Conservation (phyloP, 2,113 vertebrate species). For the Varanus salvator region DNA sequence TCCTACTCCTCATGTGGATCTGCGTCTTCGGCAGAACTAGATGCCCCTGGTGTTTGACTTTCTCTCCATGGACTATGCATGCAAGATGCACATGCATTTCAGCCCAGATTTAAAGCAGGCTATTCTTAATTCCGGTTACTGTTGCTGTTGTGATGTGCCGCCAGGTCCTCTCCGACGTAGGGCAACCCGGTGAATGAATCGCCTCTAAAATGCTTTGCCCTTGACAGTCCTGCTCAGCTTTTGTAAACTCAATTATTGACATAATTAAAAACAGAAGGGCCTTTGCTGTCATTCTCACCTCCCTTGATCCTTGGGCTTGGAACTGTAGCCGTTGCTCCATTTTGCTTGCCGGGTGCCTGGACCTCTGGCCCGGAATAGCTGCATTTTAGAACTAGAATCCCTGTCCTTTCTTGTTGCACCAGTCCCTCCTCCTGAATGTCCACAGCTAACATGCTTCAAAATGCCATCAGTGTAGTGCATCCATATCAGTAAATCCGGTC, state of each 20-base stretch:
- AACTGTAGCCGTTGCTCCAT: not conserved
- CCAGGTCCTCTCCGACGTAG: too few species aligned
- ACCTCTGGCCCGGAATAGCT: not conserved
- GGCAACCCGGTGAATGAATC: too few species aligned
- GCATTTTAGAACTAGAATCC: not conserved
- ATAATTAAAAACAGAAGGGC: not conserved
- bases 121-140: too few species aligned
- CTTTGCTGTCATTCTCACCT: not conserved
- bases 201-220: too few species aligned
- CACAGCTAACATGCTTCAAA: not conserved
- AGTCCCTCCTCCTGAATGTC: not conserved
- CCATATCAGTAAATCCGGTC: not conserved
- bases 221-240: too few species aligned
- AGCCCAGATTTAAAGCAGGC: too few species aligned
- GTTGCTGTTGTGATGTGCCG: too few species aligned
- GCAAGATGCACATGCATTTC: not conserved
- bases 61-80: not conserved
- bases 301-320: not conserved
- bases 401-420: not conserved
- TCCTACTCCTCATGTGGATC: not conserved
- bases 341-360: conserved; percentile 1
- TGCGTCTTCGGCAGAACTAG: not conserved
- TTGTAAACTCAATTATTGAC: too few species aligned
- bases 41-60: not conserved
- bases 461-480: not conserved